Evolutionary conservation across 2,797 vertebrate genomes (phyloP).

Genomic region (Epinephelus coioides): DNA sequence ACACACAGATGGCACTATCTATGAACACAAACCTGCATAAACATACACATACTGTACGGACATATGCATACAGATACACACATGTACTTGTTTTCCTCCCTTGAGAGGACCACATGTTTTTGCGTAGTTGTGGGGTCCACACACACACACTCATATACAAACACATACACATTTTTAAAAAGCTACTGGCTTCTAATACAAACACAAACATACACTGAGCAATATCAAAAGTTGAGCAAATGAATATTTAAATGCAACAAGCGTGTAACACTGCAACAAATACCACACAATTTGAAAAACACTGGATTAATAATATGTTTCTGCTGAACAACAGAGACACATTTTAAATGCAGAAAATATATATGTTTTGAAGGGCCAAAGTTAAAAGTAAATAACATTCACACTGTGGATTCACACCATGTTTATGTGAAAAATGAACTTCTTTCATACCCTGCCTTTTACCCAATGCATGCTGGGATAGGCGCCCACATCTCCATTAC

Average conservation of each 20-base stretch:
- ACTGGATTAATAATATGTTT: not conserved
- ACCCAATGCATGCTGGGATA: not conserved
- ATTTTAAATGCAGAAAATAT: not conserved
- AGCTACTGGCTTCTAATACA: not conserved
- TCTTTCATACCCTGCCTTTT: not conserved
- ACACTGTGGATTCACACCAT: not conserved
- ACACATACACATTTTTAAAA: not conserved
- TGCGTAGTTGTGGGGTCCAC: no score
- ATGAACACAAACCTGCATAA: constrained; percentile 15
- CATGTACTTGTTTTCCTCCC: not conserved
- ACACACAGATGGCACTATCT: constrained; percentile 9
- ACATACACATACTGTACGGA: not conserved
- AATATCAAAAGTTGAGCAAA: not conserved
- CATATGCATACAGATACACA: not conserved
- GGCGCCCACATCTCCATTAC: not conserved
- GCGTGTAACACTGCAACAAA: not conserved
- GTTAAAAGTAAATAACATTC: not conserved
- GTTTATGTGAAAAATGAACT: not conserved
- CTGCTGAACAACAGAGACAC: not conserved
- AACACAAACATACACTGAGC: constrained; percentile 14
- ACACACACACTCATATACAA: not conserved
- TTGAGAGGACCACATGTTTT: no score
- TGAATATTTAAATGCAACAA: not conserved
- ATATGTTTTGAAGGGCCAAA: not conserved
- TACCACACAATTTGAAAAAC: not conserved